Conservation (phyloP, 2,797 vertebrate genomes). For the Chromobotia macracanthus region DNA sequence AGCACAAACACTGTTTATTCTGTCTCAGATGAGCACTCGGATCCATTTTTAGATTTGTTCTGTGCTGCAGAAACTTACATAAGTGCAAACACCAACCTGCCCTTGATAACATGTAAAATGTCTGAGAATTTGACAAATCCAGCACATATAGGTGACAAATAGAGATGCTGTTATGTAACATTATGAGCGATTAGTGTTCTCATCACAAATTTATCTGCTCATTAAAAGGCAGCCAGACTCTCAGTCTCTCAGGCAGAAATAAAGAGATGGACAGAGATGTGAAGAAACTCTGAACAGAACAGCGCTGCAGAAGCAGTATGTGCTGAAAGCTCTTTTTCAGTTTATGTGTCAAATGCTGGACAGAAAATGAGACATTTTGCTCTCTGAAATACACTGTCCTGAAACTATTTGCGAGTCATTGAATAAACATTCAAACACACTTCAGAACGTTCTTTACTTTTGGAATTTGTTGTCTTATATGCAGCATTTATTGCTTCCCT, state of each 20-base stretch:
- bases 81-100: constrained; percentile 61
- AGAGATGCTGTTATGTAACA: constrained; percentile 48
- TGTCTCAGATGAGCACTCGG: constrained; percentile 17
- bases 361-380: neutral
- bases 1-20: constrained; percentile 15
- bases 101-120: constrained; percentile 52
- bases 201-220: constrained; percentile 53
- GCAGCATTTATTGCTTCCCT: neutral
- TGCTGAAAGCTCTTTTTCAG: constrained; percentile 62
- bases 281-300: constrained; percentile 48
- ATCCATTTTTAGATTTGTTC: constrained; percentile 56
- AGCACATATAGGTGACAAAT: constrained; percentile 54
- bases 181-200: constrained; percentile 52
- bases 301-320: constrained; percentile 41
- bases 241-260: constrained; percentile 21
- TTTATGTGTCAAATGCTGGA: constrained; percentile 54
- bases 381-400: constrained; percentile 47
- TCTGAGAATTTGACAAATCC: constrained; percentile 57
- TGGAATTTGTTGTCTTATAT: constrained; percentile 4
- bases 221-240: constrained; percentile 20
- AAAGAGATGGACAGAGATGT: constrained; percentile 20
- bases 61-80: constrained; percentile 58
- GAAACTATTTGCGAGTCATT: constrained; percentile 27
- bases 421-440: too few relatives aligned
- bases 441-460: neutral